Evolutionary conservation across 2,797 vertebrate species (phyloP).

Genomic region (Crax fasciolata): DNA sequence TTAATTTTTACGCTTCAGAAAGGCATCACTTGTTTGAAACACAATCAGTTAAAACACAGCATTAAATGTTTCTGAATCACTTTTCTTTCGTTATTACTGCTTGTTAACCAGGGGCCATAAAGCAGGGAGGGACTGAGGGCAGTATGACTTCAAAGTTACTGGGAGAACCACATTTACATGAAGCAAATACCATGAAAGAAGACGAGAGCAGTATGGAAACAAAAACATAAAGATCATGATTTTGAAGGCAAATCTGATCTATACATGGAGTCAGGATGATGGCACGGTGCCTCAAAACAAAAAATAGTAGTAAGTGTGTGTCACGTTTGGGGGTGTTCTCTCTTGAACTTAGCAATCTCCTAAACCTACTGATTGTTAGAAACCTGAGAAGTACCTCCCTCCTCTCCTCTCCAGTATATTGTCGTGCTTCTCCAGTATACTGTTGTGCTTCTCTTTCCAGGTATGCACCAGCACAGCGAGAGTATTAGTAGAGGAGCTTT

Average conservation of each 20-base stretch:
- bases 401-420: background rate
- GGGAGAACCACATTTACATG: background rate
- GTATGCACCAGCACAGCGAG: background rate
- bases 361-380: background rate
- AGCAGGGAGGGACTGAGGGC: background rate
- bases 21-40: background rate
- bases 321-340: background rate
- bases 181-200: background rate
- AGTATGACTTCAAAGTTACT: background rate
- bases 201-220: background rate
- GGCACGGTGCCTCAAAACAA: background rate
- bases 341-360: background rate
- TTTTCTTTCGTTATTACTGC: background rate
- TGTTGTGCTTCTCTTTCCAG: background rate
- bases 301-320: background rate
- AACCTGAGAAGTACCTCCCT: background rate
- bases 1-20: background rate
- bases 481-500: background rate
- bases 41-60: background rate
- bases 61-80: background rate
- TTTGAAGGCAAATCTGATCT: slow-evolving; percentile 24
- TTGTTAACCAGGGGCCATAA: background rate
- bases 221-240: background rate
- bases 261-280: background rate
- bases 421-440: background rate